A percentile compares a stretch with the other conserved stretches of the same genome.
These are phyloP conservation scores for Syrphus vitripennis DNA, from an alignment of 2,888 invertebrate genomes.

Conservation along the genomic window DNA sequence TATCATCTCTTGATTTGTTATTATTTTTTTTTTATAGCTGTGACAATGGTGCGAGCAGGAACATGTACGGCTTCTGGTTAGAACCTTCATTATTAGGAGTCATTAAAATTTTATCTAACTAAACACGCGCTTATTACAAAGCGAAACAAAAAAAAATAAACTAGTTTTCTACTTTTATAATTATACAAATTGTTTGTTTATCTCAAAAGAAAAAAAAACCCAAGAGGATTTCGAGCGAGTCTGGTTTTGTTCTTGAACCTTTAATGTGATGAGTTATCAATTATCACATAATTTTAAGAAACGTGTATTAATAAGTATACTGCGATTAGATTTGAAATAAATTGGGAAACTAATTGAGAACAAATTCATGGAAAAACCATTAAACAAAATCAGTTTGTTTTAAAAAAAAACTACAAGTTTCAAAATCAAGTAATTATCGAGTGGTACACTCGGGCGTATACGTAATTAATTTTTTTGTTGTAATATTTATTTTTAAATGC, in stretches of 20 bases:
- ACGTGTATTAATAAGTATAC: too few relatives aligned
- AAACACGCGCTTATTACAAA: conserved; percentile 3
- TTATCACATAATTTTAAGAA: too few relatives aligned
- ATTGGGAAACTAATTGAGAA: too few relatives aligned
- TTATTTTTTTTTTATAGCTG: conserved; percentile 6
- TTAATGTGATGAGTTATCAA: background rate
- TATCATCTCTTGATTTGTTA: background rate
- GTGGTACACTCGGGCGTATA: too few relatives aligned
- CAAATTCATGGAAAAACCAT: too few relatives aligned
- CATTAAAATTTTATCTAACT: background rate
- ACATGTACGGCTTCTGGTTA: conserved; percentile 46
- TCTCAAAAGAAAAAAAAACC: background rate
- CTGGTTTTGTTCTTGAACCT: background rate
- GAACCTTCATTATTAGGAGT: background rate
- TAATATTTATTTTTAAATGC: too few relatives aligned
- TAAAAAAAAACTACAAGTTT: too few relatives aligned
- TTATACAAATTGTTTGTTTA: background rate
- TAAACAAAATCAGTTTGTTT: too few relatives aligned
- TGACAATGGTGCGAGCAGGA: conserved; percentile 56
- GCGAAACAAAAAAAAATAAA: background rate
- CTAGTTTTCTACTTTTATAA: background rate
- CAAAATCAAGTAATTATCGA: too few relatives aligned
- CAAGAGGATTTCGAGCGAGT: background rate
- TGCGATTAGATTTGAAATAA: too few relatives aligned
- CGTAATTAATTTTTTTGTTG: too few relatives aligned